Conservation (phyloP, 1,140 invertebrate genomes). For the Drosophila serrata region DNA sequence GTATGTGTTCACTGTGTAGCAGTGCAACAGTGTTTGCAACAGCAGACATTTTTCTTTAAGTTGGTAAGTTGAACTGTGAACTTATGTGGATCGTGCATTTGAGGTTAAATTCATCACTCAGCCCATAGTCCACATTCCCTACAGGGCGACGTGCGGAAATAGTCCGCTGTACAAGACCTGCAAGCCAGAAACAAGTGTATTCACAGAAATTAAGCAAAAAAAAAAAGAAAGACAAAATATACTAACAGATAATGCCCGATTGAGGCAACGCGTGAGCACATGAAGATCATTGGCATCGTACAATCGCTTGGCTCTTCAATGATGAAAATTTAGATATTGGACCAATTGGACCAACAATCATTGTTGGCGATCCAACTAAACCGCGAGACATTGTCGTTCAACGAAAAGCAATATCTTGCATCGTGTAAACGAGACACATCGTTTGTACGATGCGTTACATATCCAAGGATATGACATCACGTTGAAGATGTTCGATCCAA, state of each 20-base stretch:
- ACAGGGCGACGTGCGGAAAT: too few species aligned
- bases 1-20: too few species aligned
- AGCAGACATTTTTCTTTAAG: too few species aligned
- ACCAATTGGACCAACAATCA: too few species aligned
- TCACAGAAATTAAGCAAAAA: conserved; percentile 6
- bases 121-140: too few species aligned
- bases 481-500: conserved; percentile 73
- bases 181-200: conserved; percentile 13
- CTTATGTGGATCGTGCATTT: too few species aligned
- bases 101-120: too few species aligned
- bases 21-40: too few species aligned
- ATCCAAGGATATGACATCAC: conserved; percentile 24
- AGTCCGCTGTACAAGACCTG: not conserved
- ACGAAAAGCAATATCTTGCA: conserved; percentile 22
- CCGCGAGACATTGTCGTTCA: too few species aligned
- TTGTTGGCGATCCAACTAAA: too few species aligned
- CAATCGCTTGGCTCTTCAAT: conserved; percentile 19
- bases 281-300: conserved; percentile 10
- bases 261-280: conserved; percentile 3
- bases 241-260: not conserved
- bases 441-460: conserved; percentile 1
- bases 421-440: conserved; percentile 69
- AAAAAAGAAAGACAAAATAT: not conserved
- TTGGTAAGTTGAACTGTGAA: too few species aligned
- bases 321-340: not conserved